Base-by-base conservation (phyloP, 35 echinoderm and acorn worm species). In the Holothuria glaberrima region DNA sequence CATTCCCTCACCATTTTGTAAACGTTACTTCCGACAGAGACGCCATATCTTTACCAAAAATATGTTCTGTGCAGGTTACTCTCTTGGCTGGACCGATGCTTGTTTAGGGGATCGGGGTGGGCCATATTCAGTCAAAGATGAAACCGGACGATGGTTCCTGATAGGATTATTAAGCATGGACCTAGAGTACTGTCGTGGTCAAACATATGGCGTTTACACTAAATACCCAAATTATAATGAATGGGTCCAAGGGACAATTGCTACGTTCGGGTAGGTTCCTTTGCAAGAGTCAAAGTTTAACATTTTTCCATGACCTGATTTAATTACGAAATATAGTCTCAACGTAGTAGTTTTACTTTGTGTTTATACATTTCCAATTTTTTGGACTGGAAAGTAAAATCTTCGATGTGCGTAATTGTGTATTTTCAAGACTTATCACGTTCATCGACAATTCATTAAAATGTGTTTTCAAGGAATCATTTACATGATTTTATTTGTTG, bases 161-260 rank as follows among this genome's bases (percentile, higher is more conserved):
- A 30, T 91, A 31, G 95, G 95, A 24, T 44, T 97, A 0, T 92
- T 97, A 25, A 97, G 95, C 48, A 91, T 92, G 95, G 95, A 92
- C 14, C 59, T 94, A 44, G 95, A 92, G 9, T 97, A 92, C n/a
- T n/a, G n/a, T n/a, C n/a, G n/a, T 52, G 92, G 83, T 14, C 28
- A 69, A 30, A 83, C 89, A 5, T 83, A 92, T 20, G 95, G 95
- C 0, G 95, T 97, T 7, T 97, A 97, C 32, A 94, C 92, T 25
- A 56, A 88, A 62, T 41, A 93, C 25, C 67, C 86, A 30, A 90
- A 90, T 20, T 91, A 93, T 52, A 25, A 62, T 27, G 17, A 86
- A 10, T 97, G 94, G 94, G 88, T 96, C 13, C 3, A 36, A 75
- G 17, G 18, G 5, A 41, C 35, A 14, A 3, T 75, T 4, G 7